phyloP scores from a whole-genome alignment of 1,140 invertebrate genomes.

The Papilio polyxenes region DNA sequence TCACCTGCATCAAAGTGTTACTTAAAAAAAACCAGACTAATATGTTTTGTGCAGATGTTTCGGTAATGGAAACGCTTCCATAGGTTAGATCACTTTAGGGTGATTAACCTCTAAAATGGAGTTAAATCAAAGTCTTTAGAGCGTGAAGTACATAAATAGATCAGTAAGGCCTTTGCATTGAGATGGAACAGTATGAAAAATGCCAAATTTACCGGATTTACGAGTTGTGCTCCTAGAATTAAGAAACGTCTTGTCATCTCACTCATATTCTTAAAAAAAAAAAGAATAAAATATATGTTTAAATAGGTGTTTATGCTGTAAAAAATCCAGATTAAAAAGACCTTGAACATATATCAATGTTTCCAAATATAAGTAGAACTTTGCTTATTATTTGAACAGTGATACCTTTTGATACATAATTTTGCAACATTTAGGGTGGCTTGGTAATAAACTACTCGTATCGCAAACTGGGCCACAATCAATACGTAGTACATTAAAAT shows the following conservation, averaged over 20 bases:
- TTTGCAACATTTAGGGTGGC: background rate
- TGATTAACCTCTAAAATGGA: constrained; percentile 18
- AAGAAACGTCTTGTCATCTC: background rate
- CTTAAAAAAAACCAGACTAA: too few species aligned
- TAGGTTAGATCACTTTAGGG: background rate
- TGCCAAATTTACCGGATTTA: background rate
- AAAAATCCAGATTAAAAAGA: background rate
- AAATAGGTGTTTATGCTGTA: background rate
- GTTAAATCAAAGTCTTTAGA: constrained; percentile 13
- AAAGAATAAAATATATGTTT: background rate
- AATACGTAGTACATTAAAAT: constrained; percentile 10
- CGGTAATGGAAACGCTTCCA: background rate
- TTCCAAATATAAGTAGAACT: background rate
- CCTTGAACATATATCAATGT: background rate
- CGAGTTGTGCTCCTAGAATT: background rate
- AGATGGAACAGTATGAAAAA: background rate
- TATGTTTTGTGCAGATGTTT: background rate
- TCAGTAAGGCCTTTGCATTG: constrained; percentile 4
- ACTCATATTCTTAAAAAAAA: background rate
- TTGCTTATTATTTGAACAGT: background rate
- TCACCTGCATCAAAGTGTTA: too few species aligned
- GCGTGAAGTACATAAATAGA: constrained; percentile 1
- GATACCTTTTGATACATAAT: background rate
- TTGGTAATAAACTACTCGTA: background rate
- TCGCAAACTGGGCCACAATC: constrained; percentile 1